These are phyloP conservation scores for Martes martes DNA, from an alignment of 2,113 vertebrate species.

Conservation along the genomic window DNA sequence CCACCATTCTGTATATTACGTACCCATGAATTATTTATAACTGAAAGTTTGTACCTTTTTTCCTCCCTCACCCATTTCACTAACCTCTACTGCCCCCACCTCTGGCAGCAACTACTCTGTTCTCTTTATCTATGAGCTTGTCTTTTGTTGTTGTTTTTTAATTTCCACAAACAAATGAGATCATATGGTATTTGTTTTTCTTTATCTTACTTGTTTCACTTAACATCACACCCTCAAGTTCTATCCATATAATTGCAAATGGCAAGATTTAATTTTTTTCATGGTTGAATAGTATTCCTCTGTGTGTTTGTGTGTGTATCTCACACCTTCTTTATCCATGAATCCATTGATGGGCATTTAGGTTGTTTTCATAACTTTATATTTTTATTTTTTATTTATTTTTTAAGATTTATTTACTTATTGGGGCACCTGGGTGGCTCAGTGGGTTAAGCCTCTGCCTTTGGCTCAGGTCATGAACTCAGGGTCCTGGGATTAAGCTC, in stretches of 20 bases:
- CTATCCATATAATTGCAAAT: not conserved
- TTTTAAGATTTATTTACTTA: not conserved
- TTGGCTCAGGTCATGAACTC: no score
- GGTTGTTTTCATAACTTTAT: not conserved
- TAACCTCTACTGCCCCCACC: not conserved
- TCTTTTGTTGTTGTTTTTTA: not conserved
- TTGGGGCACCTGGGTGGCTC: no score
- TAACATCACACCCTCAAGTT: not conserved
- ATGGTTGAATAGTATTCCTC: not conserved
- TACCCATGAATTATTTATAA: not conserved
- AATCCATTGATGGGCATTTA: not conserved
- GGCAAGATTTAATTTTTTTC: not conserved
- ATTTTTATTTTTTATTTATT: no score
- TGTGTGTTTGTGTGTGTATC: not conserved
- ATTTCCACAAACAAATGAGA: not conserved
- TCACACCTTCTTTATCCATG: not conserved
- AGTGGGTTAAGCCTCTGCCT: no score
- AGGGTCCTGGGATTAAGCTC: no score
- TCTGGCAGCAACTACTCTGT: not conserved
- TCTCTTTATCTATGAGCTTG: not conserved
- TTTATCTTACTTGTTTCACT: not conserved
- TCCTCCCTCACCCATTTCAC: not conserved
- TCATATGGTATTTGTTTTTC: not conserved
- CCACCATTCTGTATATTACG: not conserved
- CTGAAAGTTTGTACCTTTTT: not conserved